Percentiles rank a stretch among this genome's conserved stretches.
These are phyloP conservation scores for Oncorhynchus kisutch DNA, from an alignment of 2,113 vertebrate genomes.

Conservation along the genomic window DNA sequence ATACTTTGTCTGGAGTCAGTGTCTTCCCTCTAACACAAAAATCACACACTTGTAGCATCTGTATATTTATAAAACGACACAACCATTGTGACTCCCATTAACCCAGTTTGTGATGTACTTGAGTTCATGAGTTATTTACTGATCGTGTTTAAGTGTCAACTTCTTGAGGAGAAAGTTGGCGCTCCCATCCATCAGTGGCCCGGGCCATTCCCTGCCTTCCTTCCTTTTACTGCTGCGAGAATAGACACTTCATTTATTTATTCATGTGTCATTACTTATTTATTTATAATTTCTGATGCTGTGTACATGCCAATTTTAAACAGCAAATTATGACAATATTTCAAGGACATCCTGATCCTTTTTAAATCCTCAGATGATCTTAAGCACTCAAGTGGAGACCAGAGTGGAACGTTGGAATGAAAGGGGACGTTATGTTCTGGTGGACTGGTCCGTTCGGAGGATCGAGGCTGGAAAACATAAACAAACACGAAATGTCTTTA, in stretches of 20 bases:
- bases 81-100: conserved; percentile 39
- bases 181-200: conserved; percentile 6
- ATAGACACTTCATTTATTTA: conserved; percentile 43
- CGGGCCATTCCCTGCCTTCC: conserved; percentile 2
- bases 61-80: conserved; percentile 65
- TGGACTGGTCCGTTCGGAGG: no score
- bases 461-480: no score
- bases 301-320: not conserved
- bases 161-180: not conserved
- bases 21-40: conserved; percentile 33
- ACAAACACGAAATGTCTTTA: no score
- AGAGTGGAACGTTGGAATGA: not conserved
- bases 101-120: conserved; percentile 47
- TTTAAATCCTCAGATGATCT: no score
- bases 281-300: conserved; percentile 8
- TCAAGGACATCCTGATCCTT: not conserved
- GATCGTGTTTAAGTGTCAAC: conserved; percentile 30
- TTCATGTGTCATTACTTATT: conserved; percentile 25
- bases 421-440: not conserved
- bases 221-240: conserved; percentile 20
- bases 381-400: no score
- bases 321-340: conserved; percentile 5
- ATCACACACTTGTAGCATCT: conserved; percentile 49
- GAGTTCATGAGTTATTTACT: conserved; percentile 68
- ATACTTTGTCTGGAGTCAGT: conserved; percentile 15